Base-by-base conservation (phyloP, 2,888 invertebrate genomes). In the Tenthredo mesomela region DNA sequence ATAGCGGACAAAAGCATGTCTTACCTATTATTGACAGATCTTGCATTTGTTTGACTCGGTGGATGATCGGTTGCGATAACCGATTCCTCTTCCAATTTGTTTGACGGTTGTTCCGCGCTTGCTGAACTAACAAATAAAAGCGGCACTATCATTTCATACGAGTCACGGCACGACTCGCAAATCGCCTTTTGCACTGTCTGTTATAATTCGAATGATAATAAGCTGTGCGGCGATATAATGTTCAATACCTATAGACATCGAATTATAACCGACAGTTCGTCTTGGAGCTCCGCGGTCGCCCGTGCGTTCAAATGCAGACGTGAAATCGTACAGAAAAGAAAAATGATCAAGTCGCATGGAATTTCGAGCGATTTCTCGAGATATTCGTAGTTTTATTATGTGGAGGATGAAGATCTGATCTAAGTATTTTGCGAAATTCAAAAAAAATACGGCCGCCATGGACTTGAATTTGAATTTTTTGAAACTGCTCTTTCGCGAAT, bases 1-100 rank as follows among this genome's bases (percentile, higher is more conserved):
- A 21, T 29, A 21, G 71, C 73, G 25, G 4, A n/a, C 21, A 2
- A 1, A 40, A n/a, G 9, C 18, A 7, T 71, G 4, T 40, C 73
- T 73, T 73, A 73, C 73, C 73, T 43, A 25, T 73, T 73, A 73
- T 71, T n/a, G 25, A 43, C 43, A 71, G 40, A 12, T 43, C 43
- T 25, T 73, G 73, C 21, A 73, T 43, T 73, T 73, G 10, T 21
- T 73, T 40, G 3, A 73, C 21, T 21, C 73, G 9, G 29, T 67
- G 29, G 33, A 18, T 33, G 33, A 67, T 67, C 67, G 67, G 67
- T 18, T 33, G 61, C 61, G 25, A 61, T 25, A 61, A 67, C 43
- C 18, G 73, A 40, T 47, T 6, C 73, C 47, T 43, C 73, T 15
- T 40, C 43, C 10, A 12, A 21, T 25, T n/a, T 21, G 43, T 43